Evolutionary conservation across 2,888 invertebrate genomes (phyloP).

Genomic region (Hirtodrosophila trivittata): DNA sequence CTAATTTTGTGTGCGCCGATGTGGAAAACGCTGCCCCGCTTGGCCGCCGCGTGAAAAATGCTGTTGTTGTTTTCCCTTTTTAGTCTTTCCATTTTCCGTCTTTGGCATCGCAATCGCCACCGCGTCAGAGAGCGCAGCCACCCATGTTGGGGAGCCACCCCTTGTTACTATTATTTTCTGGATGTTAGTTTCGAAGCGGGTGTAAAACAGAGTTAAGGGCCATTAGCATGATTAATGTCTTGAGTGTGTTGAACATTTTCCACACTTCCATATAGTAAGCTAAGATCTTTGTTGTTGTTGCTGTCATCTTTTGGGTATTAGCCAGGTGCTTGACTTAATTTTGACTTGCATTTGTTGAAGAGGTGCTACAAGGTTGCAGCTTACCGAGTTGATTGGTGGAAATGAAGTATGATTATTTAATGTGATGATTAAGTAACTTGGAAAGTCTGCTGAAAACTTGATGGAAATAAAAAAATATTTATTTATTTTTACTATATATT

Average conservation of each 20-base stretch:
- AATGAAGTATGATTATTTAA: not conserved
- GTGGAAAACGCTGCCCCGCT: constrained; percentile 73
- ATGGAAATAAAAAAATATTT: no score
- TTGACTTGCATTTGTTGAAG: constrained; percentile 25
- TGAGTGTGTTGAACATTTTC: constrained; percentile 9
- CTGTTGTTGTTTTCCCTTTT: constrained; percentile 68
- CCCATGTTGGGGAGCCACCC: constrained; percentile 54
- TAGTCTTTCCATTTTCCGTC: constrained; percentile 24
- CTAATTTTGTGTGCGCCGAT: constrained; percentile 75
- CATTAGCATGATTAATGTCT: constrained; percentile 76
- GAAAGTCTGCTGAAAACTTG: constrained; percentile 24
- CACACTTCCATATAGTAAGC: no score
- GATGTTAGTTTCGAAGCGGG: constrained; percentile 57
- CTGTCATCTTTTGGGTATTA: constrained; percentile 37
- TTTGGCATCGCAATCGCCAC: not conserved
- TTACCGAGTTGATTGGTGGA: constrained; percentile 12
- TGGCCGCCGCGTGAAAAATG: constrained; percentile 57
- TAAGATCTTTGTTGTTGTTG: not conserved
- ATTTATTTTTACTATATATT: no score
- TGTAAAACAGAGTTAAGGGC: constrained; percentile 57
- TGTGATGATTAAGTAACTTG: constrained; percentile 9
- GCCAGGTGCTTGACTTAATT: constrained; percentile 39
- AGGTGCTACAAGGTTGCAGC: constrained; percentile 43
- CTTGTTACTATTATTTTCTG: constrained; percentile 64
- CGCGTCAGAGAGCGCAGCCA: constrained; percentile 57